Base-by-base conservation (phyloP, 2,888 invertebrate genomes). In the Cataglyphis albicans region DNA sequence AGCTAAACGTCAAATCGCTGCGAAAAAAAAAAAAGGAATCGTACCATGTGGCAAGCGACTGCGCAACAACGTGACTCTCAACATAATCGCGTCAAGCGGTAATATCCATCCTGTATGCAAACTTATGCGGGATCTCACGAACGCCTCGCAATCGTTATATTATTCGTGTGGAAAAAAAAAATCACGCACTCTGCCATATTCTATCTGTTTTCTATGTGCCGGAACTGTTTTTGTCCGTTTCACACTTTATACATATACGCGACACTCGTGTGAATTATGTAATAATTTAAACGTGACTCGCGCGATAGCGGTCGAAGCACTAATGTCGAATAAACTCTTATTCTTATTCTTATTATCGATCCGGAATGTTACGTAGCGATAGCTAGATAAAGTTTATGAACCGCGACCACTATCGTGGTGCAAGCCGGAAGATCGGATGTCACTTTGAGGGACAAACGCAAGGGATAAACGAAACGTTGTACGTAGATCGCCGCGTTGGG, bases 351-450 rank as follows among this genome's bases (percentile, higher is more conserved):
- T 29, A 29, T 29, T 29, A 32, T 70, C 55, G 21, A 44, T 44
- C 44, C 57, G 7, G 73, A 44, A 48, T 48, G 32, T n/a, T 38
- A 21, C 38, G 18, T 44, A 41, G 57, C 76, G 57, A 70, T 41
- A 21, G 15, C 41, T 57, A 44, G 18, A 32, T 32, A 44, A 59
- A 59, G 59, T 80, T 80, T 72, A 73, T 25, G 78, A 80, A 73
- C 73, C 78, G 72, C 72, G 72, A 68, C 70, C 41, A 32, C 70
- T 57, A 32, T 44, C 57, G 35, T 5, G 57, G 35, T 57, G 57
- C 21, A 44, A 32, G 32, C 25, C 59, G 78, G 59, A 73, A 73
- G 73, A 72, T 73, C 73, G 59, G 41, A 59, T n/a, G 70, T 55
- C 76, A 41, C 15, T 32, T 32, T 44, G 59, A 78, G 70, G 73